Base-by-base conservation (phyloP, 64 coral and sea anemone genomes). In the Pachyseris speciosa region DNA sequence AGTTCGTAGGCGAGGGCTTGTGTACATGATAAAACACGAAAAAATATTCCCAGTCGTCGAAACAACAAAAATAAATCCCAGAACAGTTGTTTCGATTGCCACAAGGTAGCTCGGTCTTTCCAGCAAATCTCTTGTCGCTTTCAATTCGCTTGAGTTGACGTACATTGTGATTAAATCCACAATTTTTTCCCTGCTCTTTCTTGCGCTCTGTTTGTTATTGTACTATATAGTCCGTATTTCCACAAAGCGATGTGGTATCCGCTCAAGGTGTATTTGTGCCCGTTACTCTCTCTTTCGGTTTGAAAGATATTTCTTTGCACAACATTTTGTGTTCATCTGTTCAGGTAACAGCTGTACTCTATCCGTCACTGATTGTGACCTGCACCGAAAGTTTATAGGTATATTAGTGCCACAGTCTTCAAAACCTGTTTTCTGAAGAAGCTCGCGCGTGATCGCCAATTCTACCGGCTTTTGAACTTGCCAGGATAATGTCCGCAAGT, bases 21-120 rank as follows among this genome's bases (percentile, higher is more conserved):
- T 84, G 59, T 85, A 91, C 81, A 95, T 91, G 17, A 91, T 90
- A 71, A 81, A 26, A 87, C 94, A 95, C 0, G 94, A 78, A 30
- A 80, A 75, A 47, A 80, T 70, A 66, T 95, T 95, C 31, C 87
- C 78, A 59, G 61, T 24, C 3, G 70, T 41, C 15, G 94, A 95
- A 13, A 63, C 41, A 48, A 91, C 16, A 43, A 66, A 74, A 67
- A 95, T 86, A 22, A 69, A 30, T 6, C 25, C 72, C 63, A 91
- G 72, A 45, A 77, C 76, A 31, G 32, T 63, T 1, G 78, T 78
- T 60, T 95, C 94, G 17, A 91, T 39, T 20, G 48, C 27, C 12
- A 91, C 94, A 5, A 90, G 83, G 49, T 78, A 68, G 3, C 7
- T 69, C 28, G 94, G 72, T 57, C 94, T 73, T 40, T 74, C 55